These are phyloP conservation scores for Arrhopalites spinosus DNA, from an alignment of 2,888 invertebrate genomes.

Conservation along the genomic window DNA sequence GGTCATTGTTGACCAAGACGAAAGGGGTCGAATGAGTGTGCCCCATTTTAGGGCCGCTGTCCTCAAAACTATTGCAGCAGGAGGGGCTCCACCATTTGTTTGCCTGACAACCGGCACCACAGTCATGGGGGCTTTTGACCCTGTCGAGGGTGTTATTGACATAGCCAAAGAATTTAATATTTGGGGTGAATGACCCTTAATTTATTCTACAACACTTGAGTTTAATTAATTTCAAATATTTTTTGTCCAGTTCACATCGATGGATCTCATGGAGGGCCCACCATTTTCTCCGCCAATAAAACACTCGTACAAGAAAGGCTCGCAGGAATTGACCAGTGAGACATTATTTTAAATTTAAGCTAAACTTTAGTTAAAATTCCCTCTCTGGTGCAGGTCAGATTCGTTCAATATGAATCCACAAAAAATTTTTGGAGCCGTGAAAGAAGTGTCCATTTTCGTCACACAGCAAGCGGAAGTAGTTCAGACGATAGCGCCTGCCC, in stretches of 20 bases:
- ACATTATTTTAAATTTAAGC: no score
- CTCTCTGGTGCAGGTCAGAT: no score
- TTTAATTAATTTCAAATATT: neutral
- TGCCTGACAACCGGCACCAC: neutral
- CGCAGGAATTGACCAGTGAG: neutral
- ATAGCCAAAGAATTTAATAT: neutral
- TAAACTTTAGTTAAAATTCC: no score
- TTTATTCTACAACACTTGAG: no score
- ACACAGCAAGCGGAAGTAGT: neutral
- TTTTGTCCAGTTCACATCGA: neutral
- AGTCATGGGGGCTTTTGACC: neutral
- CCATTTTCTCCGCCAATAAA: neutral
- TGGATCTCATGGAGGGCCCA: neutral
- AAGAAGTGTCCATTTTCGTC: neutral
- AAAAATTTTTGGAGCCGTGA: neutral
- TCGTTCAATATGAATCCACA: neutral
- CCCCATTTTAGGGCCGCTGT: neutral
- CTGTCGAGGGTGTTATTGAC: neutral
- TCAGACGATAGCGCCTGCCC: no score
- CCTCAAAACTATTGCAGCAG: neutral
- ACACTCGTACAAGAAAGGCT: neutral
- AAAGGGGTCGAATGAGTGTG: neutral
- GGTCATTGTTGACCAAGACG: neutral
- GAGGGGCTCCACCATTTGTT: neutral
- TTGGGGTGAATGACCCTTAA: no score